Percentiles rank a stretch among this genome's conserved stretches.
Evolutionary conservation across 2,113 vertebrate species (phyloP).

Genomic region (Cettia cetti): DNA sequence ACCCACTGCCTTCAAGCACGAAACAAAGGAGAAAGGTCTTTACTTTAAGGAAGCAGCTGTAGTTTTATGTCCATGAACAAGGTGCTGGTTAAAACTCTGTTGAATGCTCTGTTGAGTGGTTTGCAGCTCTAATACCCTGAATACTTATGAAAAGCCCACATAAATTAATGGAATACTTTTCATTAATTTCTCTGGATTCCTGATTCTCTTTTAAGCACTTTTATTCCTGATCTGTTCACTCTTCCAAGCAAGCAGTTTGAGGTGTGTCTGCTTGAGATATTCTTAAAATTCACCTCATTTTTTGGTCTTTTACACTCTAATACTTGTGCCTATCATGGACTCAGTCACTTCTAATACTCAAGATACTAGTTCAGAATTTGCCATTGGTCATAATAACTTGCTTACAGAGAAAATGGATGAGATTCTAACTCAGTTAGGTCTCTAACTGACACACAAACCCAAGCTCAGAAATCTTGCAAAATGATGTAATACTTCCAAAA

Average conservation of each 20-base stretch:
- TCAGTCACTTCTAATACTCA: background rate
- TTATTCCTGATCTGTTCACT: background rate
- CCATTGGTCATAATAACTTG: background rate
- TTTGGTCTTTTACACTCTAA: background rate
- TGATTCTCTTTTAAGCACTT: background rate
- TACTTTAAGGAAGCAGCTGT: background rate
- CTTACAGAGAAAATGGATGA: background rate
- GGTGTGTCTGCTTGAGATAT: background rate
- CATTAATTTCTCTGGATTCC: background rate
- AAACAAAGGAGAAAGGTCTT: background rate
- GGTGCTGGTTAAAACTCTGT: background rate
- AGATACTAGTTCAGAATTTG: background rate
- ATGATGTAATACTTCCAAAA: background rate
- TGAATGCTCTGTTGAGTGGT: background rate
- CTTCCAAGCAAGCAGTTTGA: background rate
- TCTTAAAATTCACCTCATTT: background rate
- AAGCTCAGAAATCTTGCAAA: background rate
- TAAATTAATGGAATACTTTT: background rate
- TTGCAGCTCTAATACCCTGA: background rate
- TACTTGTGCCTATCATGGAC: background rate
- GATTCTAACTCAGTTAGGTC: no score
- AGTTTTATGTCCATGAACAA: background rate
- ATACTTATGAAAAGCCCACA: background rate
- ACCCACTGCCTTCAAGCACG: background rate
- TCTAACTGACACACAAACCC: background rate